phyloP scores from a whole-genome alignment of 2,888 invertebrate genomes.

The Sussaba pulchella region DNA sequence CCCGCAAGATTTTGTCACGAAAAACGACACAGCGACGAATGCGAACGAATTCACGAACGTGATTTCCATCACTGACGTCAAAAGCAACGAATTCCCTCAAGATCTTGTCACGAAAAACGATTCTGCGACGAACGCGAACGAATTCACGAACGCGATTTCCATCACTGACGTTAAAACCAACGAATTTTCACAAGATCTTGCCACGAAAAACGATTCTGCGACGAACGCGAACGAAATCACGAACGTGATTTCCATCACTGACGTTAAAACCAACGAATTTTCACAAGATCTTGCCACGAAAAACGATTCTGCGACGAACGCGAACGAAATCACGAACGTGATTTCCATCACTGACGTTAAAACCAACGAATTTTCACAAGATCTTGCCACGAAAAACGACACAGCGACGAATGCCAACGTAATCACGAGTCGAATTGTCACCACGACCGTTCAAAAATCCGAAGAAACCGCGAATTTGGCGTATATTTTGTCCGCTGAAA shows the following conservation, averaged over 20 bases:
- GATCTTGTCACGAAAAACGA: slow-evolving; percentile 76
- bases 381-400: too few relatives aligned
- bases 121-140: slow-evolving; percentile 64
- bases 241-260: slow-evolving; percentile 19
- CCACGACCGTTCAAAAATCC: slow-evolving; percentile 58
- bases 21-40: slow-evolving; percentile 72
- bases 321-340: slow-evolving; percentile 1
- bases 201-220: too few relatives aligned
- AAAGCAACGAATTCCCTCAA: slow-evolving; percentile 63
- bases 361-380: too few relatives aligned
- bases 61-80: slow-evolving; percentile 28
- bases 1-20: slow-evolving; percentile 74
- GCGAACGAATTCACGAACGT: neutral
- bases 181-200: slow-evolving; percentile 6
- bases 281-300: slow-evolving; percentile 3
- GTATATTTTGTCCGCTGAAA: slow-evolving; percentile 52
- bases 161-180: slow-evolving; percentile 31
- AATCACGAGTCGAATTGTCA: slow-evolving; percentile 41
- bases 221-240: too few relatives aligned
- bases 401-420: slow-evolving; percentile 23
- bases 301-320: neutral
- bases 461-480: slow-evolving; percentile 51
- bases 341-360: too few relatives aligned
- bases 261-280: slow-evolving; percentile 16
- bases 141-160: slow-evolving; percentile 10